Evolutionary conservation across 2,113 vertebrate genomes (phyloP), one percentile per base, ranked within the genome.

Genomic region (Galbula dea): DNA sequence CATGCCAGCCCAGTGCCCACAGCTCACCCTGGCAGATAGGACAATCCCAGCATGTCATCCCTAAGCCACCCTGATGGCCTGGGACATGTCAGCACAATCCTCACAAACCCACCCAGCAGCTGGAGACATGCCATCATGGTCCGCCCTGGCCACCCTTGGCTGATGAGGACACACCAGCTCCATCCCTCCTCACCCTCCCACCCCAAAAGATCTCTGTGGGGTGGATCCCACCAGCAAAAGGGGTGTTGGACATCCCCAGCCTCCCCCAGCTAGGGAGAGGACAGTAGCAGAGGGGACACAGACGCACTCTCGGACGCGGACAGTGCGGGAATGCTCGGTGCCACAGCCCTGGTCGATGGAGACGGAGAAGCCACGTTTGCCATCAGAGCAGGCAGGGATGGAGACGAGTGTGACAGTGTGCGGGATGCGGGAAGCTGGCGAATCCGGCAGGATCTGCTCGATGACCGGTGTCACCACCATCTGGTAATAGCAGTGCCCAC

Each of bases 371-470:
- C 99, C 99, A 0, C 99, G 98, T 32, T 98, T 99, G 79, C 98
- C 98, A 4, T 99, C 99, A 0, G 98, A 94, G 12, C 98, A 98
- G 81, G 99, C 99, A 0, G 99, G 99, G 94, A 99, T 99, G 96
- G 99, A 99, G 66, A 99, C 98, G 2, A 99, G 97, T 1, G 99
- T 99, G 91, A 99, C 99, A 0, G 99, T 99, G 97, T 99, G 99
- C n/a, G 99, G 99, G 93, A 99, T 99, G 81, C 97, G 98, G 12
- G 98, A 98, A 49, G 98, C 97, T 0, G 99, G 99, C 0, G 99
- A 99, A 75, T 98, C 98, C 0, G 99, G 98, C 79, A 98, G 97
- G 11, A 98, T 98, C 96, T 98, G 98, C 79, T 98, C 98, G 8
- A 98, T 98, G 81, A 99, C 99, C 0, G 99, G 99, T 0, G 98